Evolutionary conservation across 1,140 invertebrate species (phyloP), one percentile per base, ranked within the genome.

Genomic region (Halictus rubicundus): DNA sequence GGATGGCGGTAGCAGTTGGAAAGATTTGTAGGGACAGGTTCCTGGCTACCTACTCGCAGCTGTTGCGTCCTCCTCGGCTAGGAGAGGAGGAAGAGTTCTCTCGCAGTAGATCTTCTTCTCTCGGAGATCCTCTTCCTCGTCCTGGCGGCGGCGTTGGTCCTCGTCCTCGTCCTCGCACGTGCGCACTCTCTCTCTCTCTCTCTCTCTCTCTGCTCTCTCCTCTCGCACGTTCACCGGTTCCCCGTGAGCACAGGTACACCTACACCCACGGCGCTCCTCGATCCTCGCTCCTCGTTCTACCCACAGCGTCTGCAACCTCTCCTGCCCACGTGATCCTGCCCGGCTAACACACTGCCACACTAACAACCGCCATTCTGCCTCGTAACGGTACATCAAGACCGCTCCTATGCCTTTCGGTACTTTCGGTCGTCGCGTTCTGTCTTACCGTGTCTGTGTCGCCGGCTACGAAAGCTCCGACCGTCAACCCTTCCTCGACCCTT

Each of bases 321-420:
- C 87, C 79, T 82, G 76, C 85, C 87, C 82, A 89, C 87, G 87
- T 87, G 87, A 86, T 87, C 83, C 87, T 89, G 87, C 87, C 82
- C 89, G 88, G 88, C 78, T 90, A 90, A 90, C 89, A 90, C 88
- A 90, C 89, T 90, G 89, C 89, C 89, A 90, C 83, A 89, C 86
- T 89, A 88, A 89, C 84, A 86, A 80, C 75, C 86, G 83, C 80
- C 85, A 81, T 85, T 88, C 74, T 82, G 87, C 88, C 83, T 84
- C 66, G 76, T 90, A 90, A 90, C 89, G 89, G 89, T 89, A 90
- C 86, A 89, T 88, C 83, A 82, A 57, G 80, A 77, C 76, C 80
- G 72, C 46, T 75, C 80, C 84, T 82, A 82, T 72, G 73, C 79
- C 82, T 85, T 81, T 81, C 83, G 78, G 69, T 68, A 76, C 54